Base-by-base conservation (phyloP, 1,140 invertebrate genomes). In the Eriocheir sinensis region DNA sequence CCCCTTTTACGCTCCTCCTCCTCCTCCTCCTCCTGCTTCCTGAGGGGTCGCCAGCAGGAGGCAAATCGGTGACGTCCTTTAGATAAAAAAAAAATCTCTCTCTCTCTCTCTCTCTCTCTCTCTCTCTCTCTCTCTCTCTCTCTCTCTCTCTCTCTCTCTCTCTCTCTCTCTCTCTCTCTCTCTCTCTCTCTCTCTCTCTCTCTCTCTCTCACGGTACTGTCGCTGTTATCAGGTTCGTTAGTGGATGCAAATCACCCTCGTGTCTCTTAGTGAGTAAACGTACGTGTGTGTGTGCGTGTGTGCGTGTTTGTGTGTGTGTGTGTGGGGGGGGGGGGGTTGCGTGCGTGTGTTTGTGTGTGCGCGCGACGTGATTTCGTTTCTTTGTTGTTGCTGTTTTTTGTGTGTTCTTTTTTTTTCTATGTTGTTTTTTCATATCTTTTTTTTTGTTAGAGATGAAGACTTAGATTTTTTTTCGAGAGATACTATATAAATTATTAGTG, bases 181-280 rank as follows among this genome's bases (percentile, higher is more conserved):
- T 17, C 3, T 2, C 8, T 44, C 40, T 44, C 40, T 44, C 38
- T 40, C 38, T n/a, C n/a, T n/a, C n/a, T n/a, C 40, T 17, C 3
- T 2, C 8, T 44, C 40, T 44, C 40, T 44, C 38, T 40, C 38
- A 17, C 27, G 38, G 86, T 88, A 27, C 34, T 9, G 48, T 44
- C 17, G 30, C 86, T 44, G 86, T 21, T 44, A 32, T 40, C 40
- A 34, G 41, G 86, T 30, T 88, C 86, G 86, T 88, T 88, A 88
- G 40, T n/a, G 86, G 40, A 88, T 88, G 86, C 40, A 88, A 88
- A 79, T 91, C 60, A 60, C 15, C 85, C 38, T 15, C 85, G 27
- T n/a, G n/a, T n/a, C 36, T 38, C 9, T 83, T 83, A 83, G 81
- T 83, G 30, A 15, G 30, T 83, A 38, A 34, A 83, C 30, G 30